Evolutionary conservation across 2,888 invertebrate genomes (phyloP), one percentile per base, ranked within the genome.

Genomic region (Entomobrya multifasciata): DNA sequence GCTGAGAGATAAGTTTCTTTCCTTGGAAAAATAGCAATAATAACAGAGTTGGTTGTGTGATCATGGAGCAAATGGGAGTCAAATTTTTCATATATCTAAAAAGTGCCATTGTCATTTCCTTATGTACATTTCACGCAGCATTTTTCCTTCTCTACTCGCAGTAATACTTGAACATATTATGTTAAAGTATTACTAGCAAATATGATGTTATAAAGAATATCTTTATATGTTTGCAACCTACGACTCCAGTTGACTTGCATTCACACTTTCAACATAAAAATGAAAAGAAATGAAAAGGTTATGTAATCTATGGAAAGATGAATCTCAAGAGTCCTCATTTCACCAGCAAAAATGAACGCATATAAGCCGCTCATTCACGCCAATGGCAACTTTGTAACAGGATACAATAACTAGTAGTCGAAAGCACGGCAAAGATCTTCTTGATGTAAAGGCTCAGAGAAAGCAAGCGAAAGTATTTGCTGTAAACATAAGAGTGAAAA

Each of bases 301-400:
- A 65, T 67, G 65, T 55, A 84, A 57, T 25, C 27, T 22, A 55
- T n/a, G 44, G 27, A 72, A 72, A 27, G 74, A 41, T 41, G 82
- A 87, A 86, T 86, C 88, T 88, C 88, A 88, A 88, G 88, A 88
- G 88, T 77, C 82, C 83, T 89, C 81, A 78, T 86, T 67, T 78
- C 60, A 62, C 72, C 72, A 83, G 77, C 85, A 83, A 77, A 87
- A 89, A 87, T 87, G 86, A 82, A 87, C 85, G 76, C 65, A 78
- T 82, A 78, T 22, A n/a, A n/a, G n/a, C n/a, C 79, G 57, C 47
- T 82, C 62, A 47, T 52, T 79, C 70, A 47, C n/a, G 6, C 8
- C 65, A 36, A 8, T 36, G 8, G 36, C 36, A 79, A 79, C 65
- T 79, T 79, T 79, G 62, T 27, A 65, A 79, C 57, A 44, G 20